Evolutionary conservation across 2,888 invertebrate species (phyloP).

Genomic region (Argynnis bischoffii): DNA sequence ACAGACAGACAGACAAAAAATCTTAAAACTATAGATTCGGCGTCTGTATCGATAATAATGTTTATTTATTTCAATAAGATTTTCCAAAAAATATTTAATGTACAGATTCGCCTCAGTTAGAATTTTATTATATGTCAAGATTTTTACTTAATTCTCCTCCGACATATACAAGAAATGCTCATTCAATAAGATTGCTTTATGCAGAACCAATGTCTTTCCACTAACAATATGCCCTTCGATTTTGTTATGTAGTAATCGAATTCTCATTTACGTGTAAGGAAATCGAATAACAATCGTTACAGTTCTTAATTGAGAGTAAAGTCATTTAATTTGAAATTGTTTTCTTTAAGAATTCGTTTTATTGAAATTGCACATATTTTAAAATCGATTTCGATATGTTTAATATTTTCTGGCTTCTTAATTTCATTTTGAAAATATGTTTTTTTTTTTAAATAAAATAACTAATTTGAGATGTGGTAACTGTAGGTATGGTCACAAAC

Average conservation of each 20-base stretch:
- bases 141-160: no score
- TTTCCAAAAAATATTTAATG: no score
- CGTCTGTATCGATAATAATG: no score
- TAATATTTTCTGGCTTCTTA: not conserved
- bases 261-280: constrained; percentile 18
- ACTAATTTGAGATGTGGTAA: no score
- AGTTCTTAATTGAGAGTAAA: constrained; percentile 30
- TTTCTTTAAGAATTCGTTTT: constrained; percentile 20
- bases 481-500: no score
- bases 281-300: constrained; percentile 22
- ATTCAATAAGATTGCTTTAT: not conserved
- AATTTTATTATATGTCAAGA: no score
- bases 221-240: not conserved
- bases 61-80: no score
- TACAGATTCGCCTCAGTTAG: no score
- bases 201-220: not conserved
- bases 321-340: constrained; percentile 16
- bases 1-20: no score
- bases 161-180: no score
- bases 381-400: constrained; percentile 1
- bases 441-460: not conserved
- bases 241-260: constrained; percentile 4
- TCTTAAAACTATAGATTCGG: no score
- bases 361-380: constrained; percentile 15
- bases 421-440: not conserved